phyloP scores from a whole-genome alignment of 2,113 vertebrate species.

The Excalfactoria chinensis region DNA sequence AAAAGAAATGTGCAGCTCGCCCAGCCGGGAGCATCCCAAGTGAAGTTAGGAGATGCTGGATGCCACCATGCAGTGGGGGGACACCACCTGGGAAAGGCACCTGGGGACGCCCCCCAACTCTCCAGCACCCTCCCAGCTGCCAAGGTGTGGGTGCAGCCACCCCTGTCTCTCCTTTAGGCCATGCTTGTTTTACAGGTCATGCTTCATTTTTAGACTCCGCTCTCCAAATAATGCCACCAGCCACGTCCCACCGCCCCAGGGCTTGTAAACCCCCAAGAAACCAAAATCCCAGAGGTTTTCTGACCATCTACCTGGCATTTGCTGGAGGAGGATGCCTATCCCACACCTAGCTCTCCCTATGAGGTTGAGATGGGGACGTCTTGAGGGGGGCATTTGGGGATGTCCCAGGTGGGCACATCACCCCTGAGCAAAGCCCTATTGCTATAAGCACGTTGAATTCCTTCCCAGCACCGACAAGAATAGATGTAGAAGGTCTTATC shows the following conservation, averaged over 20 bases:
- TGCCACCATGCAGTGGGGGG: neutral
- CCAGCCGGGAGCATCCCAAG: neutral
- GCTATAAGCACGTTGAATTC: neutral
- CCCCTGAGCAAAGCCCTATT: rapidly evolving
- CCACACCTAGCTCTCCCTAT: neutral
- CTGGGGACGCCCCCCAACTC: rapidly evolving
- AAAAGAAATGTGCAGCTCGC: neutral
- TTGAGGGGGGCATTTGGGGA: neutral
- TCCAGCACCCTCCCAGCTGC: rapidly evolving
- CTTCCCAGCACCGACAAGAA: neutral
- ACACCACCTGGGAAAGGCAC: neutral
- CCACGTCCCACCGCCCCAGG: neutral
- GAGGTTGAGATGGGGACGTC: neutral
- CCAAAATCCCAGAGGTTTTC: neutral
- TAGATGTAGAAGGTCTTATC: neutral
- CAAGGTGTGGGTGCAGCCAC: neutral
- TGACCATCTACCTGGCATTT: neutral
- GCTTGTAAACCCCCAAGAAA: constrained; percentile 16
- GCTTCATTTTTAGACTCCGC: neutral
- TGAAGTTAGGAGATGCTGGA: neutral
- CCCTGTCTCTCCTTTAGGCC: neutral
- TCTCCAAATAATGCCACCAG: neutral
- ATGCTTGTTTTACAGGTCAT: neutral
- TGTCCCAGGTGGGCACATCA: neutral
- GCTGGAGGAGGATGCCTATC: neutral